Conservation (phyloP, 2,888 invertebrate genomes). For the Torymus aiolomorphi region DNA sequence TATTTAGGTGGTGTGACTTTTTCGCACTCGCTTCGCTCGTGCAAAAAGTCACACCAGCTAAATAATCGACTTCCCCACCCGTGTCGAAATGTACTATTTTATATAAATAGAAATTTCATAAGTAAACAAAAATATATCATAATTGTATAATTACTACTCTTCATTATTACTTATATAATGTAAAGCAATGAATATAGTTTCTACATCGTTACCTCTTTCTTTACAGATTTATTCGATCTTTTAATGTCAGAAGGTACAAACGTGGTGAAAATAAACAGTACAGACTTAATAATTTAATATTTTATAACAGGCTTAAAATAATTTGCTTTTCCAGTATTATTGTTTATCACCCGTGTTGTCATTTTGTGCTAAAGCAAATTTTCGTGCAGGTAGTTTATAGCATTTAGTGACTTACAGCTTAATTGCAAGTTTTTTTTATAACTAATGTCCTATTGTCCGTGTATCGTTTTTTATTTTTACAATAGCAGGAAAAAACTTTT, state of each 20-base stretch:
- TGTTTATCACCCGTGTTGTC: constrained; percentile 17
- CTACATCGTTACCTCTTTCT: constrained; percentile 61
- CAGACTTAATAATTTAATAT: constrained; percentile 24
- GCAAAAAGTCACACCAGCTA: too few relatives aligned
- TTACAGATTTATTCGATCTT: constrained; percentile 72
- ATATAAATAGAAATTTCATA: too few relatives aligned
- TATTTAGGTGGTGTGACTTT: too few relatives aligned
- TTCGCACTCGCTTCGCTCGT: too few relatives aligned
- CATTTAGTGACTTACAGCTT: constrained; percentile 31
- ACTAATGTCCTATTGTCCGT: constrained; percentile 30
- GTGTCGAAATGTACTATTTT: too few relatives aligned
- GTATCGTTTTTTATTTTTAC: constrained; percentile 23
- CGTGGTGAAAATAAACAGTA: constrained; percentile 43
- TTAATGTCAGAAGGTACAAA: constrained; percentile 69
- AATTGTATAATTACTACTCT: not conserved
- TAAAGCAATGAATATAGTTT: constrained; percentile 11
- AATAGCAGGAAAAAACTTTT: constrained; percentile 9
- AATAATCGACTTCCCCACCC: too few relatives aligned
- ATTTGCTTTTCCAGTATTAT: constrained; percentile 37
- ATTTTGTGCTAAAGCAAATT: constrained; percentile 34
- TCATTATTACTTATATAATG: constrained; percentile 10
- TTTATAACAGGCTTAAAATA: constrained; percentile 42
- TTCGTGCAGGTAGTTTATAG: constrained; percentile 46
- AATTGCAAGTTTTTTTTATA: constrained; percentile 4
- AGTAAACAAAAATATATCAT: too few relatives aligned